These are phyloP conservation scores for Emydoidea blandingii DNA, from an alignment of 2,797 vertebrate species.

Conservation along the genomic window DNA sequence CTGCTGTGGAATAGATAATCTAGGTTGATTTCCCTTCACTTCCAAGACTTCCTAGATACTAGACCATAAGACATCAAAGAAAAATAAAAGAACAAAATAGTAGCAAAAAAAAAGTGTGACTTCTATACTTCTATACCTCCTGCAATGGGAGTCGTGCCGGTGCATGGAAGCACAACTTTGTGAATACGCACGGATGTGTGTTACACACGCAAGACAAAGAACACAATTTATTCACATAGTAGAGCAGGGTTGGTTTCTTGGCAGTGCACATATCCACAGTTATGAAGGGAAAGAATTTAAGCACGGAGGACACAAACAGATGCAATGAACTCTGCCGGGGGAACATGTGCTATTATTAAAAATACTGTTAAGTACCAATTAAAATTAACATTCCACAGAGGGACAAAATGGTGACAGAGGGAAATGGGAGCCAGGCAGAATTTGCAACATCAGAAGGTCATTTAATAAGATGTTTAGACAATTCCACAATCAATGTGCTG, in stretches of 20 bases:
- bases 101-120: too few relatives aligned
- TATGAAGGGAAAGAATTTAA: not conserved
- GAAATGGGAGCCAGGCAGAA: not conserved
- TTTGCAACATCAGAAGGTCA: not conserved
- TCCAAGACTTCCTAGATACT: not conserved
- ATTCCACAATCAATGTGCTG: accelerated
- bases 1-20: not conserved
- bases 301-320: not conserved
- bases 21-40: not conserved
- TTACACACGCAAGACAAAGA: not conserved
- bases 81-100: not conserved
- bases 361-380: not conserved
- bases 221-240: accelerated
- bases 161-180: not conserved
- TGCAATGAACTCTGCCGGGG: not conserved
- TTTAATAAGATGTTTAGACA: not conserved
- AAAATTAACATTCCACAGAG: not conserved
- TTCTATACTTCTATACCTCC: not conserved
- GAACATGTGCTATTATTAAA: not conserved
- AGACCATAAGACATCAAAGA: not conserved
- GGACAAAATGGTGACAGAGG: not conserved
- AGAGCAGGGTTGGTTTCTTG: accelerated
- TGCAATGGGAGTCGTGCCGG: accelerated
- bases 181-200: accelerated
- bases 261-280: accelerated